Conservation (phyloP, 2,797 vertebrate species). For the Cryptoblepharus egeriae region DNA sequence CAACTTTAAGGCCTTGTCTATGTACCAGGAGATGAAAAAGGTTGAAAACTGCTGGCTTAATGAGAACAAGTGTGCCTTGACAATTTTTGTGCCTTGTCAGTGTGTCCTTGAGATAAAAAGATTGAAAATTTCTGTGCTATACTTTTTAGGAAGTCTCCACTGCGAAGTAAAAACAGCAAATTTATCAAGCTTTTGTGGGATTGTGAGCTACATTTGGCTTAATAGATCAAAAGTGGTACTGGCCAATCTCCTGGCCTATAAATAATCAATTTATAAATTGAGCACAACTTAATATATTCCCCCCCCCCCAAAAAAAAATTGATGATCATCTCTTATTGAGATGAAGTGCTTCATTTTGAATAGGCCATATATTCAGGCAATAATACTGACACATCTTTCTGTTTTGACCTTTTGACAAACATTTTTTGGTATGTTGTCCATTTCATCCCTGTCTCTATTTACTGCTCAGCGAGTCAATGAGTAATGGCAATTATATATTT, state of each 20-base stretch:
- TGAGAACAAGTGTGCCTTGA: no score
- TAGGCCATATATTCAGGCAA: conserved; percentile 48
- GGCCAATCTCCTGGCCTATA: neutral
- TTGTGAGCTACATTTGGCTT: neutral
- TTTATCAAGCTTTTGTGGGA: neutral
- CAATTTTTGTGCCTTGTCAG: no score
- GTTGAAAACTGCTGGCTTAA: no score
- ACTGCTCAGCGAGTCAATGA: conserved; percentile 42
- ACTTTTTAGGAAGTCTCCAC: neutral
- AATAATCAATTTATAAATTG: neutral
- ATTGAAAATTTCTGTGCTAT: no score
- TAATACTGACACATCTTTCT: conserved; percentile 56
- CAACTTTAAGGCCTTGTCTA: no score
- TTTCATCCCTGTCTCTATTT: conserved; percentile 61
- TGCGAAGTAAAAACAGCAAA: neutral
- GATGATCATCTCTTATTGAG: conserved; percentile 46
- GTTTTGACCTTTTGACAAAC: conserved; percentile 64
- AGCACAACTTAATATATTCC: conserved; percentile 17
- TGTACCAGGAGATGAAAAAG: no score
- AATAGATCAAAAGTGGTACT: neutral
- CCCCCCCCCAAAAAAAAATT: no score
- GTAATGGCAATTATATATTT: conserved; percentile 62
- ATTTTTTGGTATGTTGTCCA: conserved; percentile 47
- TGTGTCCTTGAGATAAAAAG: no score
- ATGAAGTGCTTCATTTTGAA: conserved; percentile 36